Evolutionary conservation across 2,797 vertebrate species (phyloP), one percentile per base, ranked within the genome.

Genomic region (Gephyroberyx darwinii): DNA sequence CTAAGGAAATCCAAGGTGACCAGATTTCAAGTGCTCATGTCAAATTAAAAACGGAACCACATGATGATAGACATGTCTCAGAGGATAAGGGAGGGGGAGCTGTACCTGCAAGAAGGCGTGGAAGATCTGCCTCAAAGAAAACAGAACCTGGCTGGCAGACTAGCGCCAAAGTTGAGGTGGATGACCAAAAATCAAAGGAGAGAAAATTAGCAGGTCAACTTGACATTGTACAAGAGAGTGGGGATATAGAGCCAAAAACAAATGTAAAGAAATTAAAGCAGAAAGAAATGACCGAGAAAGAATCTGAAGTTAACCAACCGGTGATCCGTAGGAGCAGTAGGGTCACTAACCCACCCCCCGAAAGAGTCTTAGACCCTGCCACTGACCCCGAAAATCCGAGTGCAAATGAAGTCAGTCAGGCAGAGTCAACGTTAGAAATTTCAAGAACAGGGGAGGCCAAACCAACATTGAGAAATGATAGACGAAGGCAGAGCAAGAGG

Each of bases 21-120:
- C 91, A 94, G 65, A 92, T 95, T 88, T 93, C 93, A 83, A 91
- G 90, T 75, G 91, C 93, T 78, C 89, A 94, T 61, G 94, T 95
- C 78, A 95, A 95, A 91, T 94, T 96, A 95, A 95, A 95, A 94
- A 88, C 86, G n/a, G 91, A 89, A 60, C 77, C 74, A 22, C 81
- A 58, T 37, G 88, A 87, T 53, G 84, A 87, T 54, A 73, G 88
- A 70, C 74, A 75, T 55, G 71, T 53, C 66, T 69, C 71, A 48
- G 84, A 87, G 53, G 86, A 86, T 61, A 90, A 90, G 31, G 85
- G 75, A 65, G 91, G 80, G 14, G 82, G 69, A 51, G 69, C 37
- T 45, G 16, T 70, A 82, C 84, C 85, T 74, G 71, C 78, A 22
- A 92, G 92, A 80, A 88, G 93, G 52, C 92, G 93, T 51, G 93